These are phyloP conservation scores for Sturmia bella DNA, from an alignment of 2,888 invertebrate genomes.

Conservation along the genomic window DNA sequence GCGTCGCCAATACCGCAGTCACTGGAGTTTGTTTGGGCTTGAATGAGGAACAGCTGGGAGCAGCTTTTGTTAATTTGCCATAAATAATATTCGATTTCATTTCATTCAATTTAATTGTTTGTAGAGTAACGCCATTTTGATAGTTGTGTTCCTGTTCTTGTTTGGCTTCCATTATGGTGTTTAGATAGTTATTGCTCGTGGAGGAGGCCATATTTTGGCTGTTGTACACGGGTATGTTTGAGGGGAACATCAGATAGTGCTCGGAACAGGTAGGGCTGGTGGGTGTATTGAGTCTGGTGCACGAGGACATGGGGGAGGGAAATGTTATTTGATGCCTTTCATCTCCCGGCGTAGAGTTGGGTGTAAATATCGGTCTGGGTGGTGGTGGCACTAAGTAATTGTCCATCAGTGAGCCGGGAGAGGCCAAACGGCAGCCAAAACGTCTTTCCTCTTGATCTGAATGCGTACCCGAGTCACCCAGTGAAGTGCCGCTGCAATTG, in stretches of 20 bases:
- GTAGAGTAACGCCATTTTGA: slow-evolving; percentile 76
- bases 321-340: slow-evolving; percentile 80
- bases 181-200: slow-evolving; percentile 79
- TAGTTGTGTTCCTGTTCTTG: slow-evolving; percentile 77
- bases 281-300: slow-evolving; percentile 78
- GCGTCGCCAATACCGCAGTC: slow-evolving; percentile 70
- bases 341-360: slow-evolving; percentile 80
- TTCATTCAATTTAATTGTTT: slow-evolving; percentile 81
- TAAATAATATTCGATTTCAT: slow-evolving; percentile 79
- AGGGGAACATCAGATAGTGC: slow-evolving; percentile 82
- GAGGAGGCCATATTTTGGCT: slow-evolving; percentile 76
- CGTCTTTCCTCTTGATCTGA: slow-evolving; percentile 90
- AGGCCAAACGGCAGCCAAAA: slow-evolving; percentile 78
- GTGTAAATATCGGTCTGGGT: slow-evolving; percentile 83
- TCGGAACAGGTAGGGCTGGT: slow-evolving; percentile 79
- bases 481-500: slow-evolving; percentile 88
- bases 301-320: slow-evolving; percentile 78
- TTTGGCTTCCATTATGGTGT: slow-evolving; percentile 81
- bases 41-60: slow-evolving; percentile 78
- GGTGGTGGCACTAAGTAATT: slow-evolving; percentile 86
- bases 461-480: slow-evolving; percentile 92
- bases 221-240: slow-evolving; percentile 81
- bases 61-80: slow-evolving; percentile 78
- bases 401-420: slow-evolving; percentile 82
- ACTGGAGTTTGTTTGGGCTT: slow-evolving; percentile 77